Conservation (phyloP, 2,888 invertebrate species). For the Eudemis profundana region DNA sequence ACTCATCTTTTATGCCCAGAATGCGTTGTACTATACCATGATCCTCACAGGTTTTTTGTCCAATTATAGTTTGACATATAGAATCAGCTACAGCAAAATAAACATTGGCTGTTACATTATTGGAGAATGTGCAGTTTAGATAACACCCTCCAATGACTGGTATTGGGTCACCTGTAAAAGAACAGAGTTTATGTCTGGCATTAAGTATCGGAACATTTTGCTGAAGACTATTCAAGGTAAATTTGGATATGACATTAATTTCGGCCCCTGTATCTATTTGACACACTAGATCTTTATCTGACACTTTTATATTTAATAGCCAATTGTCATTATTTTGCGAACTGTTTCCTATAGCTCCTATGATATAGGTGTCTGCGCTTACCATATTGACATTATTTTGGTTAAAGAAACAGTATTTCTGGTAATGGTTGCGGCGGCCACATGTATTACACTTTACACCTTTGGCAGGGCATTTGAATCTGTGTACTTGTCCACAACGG, state of each 20-base stretch:
- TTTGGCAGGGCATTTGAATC: no score
- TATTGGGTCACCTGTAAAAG: constrained; percentile 20
- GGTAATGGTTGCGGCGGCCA: neutral
- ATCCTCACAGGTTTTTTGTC: constrained; percentile 12
- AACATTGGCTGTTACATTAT: constrained; percentile 4
- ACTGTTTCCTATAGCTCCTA: neutral
- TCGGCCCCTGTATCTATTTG: constrained; percentile 10
- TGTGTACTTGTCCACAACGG: no score
- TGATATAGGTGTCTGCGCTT: constrained; percentile 1
- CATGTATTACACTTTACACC: neutral
- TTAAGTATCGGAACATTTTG: neutral
- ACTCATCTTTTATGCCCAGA: no score
- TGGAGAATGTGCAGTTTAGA: constrained; percentile 8
- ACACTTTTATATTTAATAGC: neutral
- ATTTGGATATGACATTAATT: neutral
- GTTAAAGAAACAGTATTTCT: constrained; percentile 2
- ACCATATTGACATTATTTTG: neutral
- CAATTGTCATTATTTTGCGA: neutral
- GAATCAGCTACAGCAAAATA: constrained; percentile 16
- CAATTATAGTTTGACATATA: constrained; percentile 17
- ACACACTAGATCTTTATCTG: neutral
- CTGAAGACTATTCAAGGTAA: neutral
- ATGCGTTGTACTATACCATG: neutral
- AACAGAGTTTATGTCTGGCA: constrained; percentile 9
- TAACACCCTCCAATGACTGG: constrained; percentile 11